phyloP scores from a whole-genome alignment of 1,140 invertebrate species.

The Drepana arcuata region DNA sequence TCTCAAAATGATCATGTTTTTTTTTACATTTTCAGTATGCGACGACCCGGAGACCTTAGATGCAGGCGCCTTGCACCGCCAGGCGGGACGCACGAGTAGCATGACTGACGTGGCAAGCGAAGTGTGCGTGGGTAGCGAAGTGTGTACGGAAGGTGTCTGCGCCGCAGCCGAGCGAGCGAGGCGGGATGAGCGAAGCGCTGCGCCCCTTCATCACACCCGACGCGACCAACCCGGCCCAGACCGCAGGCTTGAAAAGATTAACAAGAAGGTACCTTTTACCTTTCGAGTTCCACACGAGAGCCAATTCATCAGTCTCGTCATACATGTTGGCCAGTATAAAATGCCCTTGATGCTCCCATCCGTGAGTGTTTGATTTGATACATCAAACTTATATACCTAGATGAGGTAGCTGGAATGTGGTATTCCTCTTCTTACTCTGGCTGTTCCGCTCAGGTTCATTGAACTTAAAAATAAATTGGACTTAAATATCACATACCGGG shows the following conservation, averaged over 20 bases:
- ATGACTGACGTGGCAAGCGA: neutral
- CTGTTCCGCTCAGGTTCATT: no score
- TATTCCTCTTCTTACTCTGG: no score
- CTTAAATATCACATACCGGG: no score
- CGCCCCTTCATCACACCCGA: constrained; percentile 22
- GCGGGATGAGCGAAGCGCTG: constrained; percentile 40
- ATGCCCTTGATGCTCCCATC: no score
- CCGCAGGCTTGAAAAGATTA: constrained; percentile 47
- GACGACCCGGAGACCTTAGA: constrained; percentile 42
- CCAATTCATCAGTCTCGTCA: no score
- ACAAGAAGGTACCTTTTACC: constrained; percentile 37
- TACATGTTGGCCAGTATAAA: no score
- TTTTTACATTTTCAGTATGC: constrained; percentile 39
- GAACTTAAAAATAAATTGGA: no score
- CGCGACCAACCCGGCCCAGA: constrained; percentile 40
- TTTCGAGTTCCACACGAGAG: no score
- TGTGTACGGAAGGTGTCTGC: constrained; percentile 11
- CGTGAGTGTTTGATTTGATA: no score
- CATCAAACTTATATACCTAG: no score
- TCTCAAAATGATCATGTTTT: no score
- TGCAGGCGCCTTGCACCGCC: constrained; percentile 35
- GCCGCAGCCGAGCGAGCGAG: constrained; percentile 35
- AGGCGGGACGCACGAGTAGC: constrained; percentile 24
- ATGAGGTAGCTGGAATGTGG: no score
- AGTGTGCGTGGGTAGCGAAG: neutral